Percentiles rank a stretch among this genome's conserved stretches.
Evolutionary conservation across 2,888 invertebrate species (phyloP).

Genomic region (Holacanthella duospinosa): DNA sequence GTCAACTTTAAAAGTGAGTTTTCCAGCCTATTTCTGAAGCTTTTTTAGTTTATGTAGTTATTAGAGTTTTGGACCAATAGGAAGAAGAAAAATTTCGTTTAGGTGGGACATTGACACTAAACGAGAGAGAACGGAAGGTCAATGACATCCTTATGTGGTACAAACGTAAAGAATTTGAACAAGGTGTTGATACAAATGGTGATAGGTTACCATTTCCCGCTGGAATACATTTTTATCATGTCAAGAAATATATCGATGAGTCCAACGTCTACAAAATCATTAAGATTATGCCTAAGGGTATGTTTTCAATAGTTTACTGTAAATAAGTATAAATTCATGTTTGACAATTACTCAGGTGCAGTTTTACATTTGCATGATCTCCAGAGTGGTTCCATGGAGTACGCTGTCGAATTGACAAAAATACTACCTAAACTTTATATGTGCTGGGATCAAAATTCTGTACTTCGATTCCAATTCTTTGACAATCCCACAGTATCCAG

Average conservation of each 20-base stretch:
- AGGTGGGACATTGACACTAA: not conserved
- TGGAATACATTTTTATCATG: not conserved
- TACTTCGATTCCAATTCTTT: constrained; percentile 4
- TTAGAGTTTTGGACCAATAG: no score
- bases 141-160: not conserved
- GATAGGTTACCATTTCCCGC: not conserved
- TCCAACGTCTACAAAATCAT: constrained; percentile 1
- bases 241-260: not conserved
- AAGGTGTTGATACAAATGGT: not conserved
- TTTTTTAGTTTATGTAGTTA: no score
- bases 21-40: no score
- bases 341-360: not conserved
- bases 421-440: not conserved
- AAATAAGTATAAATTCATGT: no score
- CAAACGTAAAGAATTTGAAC: not conserved
- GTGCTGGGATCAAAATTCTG: not conserved
- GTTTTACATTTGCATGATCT: not conserved
- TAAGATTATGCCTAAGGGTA: not conserved
- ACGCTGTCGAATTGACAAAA: not conserved
- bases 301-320: no score
- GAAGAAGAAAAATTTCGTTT: not conserved
- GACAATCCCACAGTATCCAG: not conserved
- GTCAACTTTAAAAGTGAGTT: not conserved
- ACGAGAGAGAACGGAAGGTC: not conserved
- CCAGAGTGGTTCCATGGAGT: not conserved